Base-by-base conservation (phyloP, 2,113 vertebrate species). In the Suncus etruscus region DNA sequence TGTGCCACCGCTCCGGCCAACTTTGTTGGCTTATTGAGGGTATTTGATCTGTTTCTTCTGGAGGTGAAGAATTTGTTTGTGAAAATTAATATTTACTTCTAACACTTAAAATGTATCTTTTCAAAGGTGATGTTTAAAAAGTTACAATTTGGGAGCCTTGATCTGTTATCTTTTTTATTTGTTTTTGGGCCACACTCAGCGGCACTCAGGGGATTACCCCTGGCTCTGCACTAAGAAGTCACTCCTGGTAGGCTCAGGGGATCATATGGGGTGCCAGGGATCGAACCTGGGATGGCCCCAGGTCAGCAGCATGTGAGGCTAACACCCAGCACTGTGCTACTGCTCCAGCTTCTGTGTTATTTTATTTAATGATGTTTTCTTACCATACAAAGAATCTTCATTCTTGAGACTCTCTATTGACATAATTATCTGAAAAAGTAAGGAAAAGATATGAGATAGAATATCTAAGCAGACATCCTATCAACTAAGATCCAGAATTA, bases 41-140 rank as follows among this genome's bases (percentile, higher is more conserved):
- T 85, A 4, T 48, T 58, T 86, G 31, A 2, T 77, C 24, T 54
- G 12, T 22, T 2, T 69, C 15, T 32, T 15, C 39, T 68, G 8
- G 18, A 4, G 47, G 20, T 29, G 1, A 15, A 22, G 4, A 5
- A 63, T 11, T 0, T 51, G 6, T 5, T 15, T 72, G 2, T 74
- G 58, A 87, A 85, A 14, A 4, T 78, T 39, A 79, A 88, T 18
- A n/a, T 48, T 85, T 86, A 79, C 45, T 66, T 76, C 5, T 80
- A 69, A 87, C 22, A 69, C 22, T 89, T 89, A 86, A 81, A 73
- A 31, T 65, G 7, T 74, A 68, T 8, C 76, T 72, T 68, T 66
- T 90, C 7, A 76, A 82, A 85, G 50, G 31, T n/a, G 61, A 66
- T n/a, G 69, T 58, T 76, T 54, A 32, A 74, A 75, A 86, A 85